Conservation (phyloP, 2,888 invertebrate species). For the Agonopterix heracliana region DNA sequence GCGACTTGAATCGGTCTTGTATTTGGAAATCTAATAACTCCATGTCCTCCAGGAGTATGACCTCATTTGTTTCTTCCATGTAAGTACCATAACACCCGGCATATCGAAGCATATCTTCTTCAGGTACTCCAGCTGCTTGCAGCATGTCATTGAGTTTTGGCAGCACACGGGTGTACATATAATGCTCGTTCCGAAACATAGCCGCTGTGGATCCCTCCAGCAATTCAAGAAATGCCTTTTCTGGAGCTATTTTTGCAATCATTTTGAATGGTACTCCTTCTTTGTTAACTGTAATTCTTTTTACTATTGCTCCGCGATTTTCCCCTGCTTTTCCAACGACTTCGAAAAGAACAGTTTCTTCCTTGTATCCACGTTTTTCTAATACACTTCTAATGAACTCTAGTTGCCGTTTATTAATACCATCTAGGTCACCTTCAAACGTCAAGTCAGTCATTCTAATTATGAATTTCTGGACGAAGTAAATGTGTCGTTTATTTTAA, state of each 20-base stretch:
- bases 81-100: slow-evolving; percentile 30
- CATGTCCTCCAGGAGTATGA: slow-evolving; percentile 39
- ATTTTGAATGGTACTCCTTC: slow-evolving; percentile 26
- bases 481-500: too few species aligned
- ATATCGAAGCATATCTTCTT: slow-evolving; percentile 22
- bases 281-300: too few species aligned
- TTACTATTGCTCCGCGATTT: too few species aligned
- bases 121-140: slow-evolving; percentile 19
- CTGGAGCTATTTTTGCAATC: slow-evolving; percentile 41
- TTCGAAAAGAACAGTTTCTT: too few species aligned
- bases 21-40: slow-evolving; percentile 20
- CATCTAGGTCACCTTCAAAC: slow-evolving; percentile 14
- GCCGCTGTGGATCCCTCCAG: too few species aligned
- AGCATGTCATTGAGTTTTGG: slow-evolving; percentile 28
- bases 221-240: too few species aligned
- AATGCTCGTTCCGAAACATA: slow-evolving; percentile 27
- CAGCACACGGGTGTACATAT: slow-evolving; percentile 28
- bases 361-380: too few species aligned
- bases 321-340: too few species aligned
- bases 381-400: slow-evolving; percentile 14
- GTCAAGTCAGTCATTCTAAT: neutral
- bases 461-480: too few species aligned
- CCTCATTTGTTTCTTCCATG: slow-evolving; percentile 26
- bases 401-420: slow-evolving; percentile 13
- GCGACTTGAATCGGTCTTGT: slow-evolving; percentile 22